Percentiles rank a stretch among this genome's conserved stretches.
Conservation (phyloP, 2,888 invertebrate genomes). For the Plebejus melissa region DNA sequence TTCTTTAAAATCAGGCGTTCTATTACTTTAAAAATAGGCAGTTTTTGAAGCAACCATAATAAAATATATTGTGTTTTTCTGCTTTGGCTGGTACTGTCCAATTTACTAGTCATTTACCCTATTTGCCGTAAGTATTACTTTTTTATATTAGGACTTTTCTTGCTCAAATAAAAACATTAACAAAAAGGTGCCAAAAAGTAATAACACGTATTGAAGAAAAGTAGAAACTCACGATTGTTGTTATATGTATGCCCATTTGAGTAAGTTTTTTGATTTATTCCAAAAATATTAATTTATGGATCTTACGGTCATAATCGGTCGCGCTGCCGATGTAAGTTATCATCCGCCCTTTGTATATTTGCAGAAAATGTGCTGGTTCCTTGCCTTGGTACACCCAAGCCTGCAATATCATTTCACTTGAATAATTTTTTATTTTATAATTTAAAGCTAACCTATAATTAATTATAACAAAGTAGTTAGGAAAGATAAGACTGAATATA, state of each 20-base stretch:
- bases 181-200: background rate
- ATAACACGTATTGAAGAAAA: background rate
- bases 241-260: background rate
- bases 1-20: too few relatives aligned
- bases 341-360: constrained; percentile 92
- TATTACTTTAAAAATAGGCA: too few relatives aligned
- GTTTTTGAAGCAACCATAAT: too few relatives aligned
- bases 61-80: too few relatives aligned
- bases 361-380: constrained; percentile 94
- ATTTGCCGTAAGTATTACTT: background rate
- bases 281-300: background rate
- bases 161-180: background rate
- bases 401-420: constrained; percentile 44
- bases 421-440: background rate
- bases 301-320: constrained; percentile 82
- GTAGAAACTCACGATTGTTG: background rate
- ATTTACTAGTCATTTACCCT: too few relatives aligned
- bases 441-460: background rate
- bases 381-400: constrained; percentile 92
- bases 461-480: too few relatives aligned
- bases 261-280: background rate
- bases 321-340: constrained; percentile 85
- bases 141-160: background rate
- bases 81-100: too few relatives aligned
- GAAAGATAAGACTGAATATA: background rate